phyloP scores from a whole-genome alignment of 2,888 invertebrate genomes.

The Notocelia uddmanniana region DNA sequence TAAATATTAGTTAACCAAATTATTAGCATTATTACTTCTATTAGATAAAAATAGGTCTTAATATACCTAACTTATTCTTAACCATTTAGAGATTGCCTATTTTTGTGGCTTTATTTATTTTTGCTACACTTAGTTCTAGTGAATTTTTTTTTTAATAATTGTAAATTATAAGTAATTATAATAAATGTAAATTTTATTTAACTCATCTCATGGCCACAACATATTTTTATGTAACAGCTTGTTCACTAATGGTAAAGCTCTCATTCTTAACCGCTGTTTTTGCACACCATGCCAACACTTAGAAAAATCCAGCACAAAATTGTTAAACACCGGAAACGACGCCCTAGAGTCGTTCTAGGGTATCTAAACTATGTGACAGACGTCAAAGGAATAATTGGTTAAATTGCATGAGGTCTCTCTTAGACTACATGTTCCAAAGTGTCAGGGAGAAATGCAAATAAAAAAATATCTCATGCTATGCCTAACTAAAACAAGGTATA shows the following conservation, averaged over 20 bases:
- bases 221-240: background rate
- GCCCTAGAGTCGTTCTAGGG: background rate
- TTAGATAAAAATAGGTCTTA: no score
- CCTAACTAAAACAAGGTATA: background rate
- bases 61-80: background rate
- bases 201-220: no score
- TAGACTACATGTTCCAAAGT: background rate
- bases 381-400: background rate
- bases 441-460: background rate
- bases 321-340: slow-evolving; percentile 3
- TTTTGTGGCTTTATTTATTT: background rate
- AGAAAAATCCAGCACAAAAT: background rate
- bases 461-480: background rate
- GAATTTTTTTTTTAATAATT: no score
- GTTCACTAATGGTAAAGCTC: background rate
- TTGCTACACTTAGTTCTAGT: background rate
- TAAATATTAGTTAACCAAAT: background rate
- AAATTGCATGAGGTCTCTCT: background rate
- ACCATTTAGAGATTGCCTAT: background rate
- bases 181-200: no score
- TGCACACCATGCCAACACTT: slow-evolving; percentile 9
- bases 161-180: no score
- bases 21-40: no score
- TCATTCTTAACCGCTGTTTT: background rate
- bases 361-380: background rate